phyloP scores from a whole-genome alignment of 2,888 invertebrate species.

The Onthophagus sagittarius region DNA sequence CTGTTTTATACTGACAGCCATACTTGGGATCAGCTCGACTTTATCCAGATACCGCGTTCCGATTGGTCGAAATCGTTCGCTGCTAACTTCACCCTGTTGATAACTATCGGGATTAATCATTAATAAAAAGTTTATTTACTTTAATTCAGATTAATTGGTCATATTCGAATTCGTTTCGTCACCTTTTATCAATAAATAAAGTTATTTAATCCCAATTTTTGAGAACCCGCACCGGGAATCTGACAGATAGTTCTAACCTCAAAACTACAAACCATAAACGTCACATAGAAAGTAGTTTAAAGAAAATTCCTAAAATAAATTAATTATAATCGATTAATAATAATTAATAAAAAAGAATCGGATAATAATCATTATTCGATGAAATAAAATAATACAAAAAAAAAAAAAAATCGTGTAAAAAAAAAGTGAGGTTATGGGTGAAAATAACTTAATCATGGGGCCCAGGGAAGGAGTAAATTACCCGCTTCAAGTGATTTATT shows the following conservation, averaged over 20 bases:
- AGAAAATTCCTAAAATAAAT: too few relatives aligned
- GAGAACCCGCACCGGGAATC: too few relatives aligned
- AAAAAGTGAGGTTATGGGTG: slow-evolving; percentile 33
- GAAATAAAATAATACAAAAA: too few relatives aligned
- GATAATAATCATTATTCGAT: too few relatives aligned
- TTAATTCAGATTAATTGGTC: not conserved
- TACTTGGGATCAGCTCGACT: slow-evolving; percentile 82
- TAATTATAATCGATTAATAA: too few relatives aligned
- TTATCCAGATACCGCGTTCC: slow-evolving; percentile 67
- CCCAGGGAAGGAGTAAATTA: slow-evolving; percentile 63
- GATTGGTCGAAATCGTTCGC: slow-evolving; percentile 55
- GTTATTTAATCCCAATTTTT: too few relatives aligned
- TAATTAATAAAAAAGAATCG: too few relatives aligned
- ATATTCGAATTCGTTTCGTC: not conserved
- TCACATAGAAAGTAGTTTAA: too few relatives aligned
- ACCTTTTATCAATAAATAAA: not conserved
- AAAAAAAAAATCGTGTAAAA: too few relatives aligned
- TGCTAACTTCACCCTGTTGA: not conserved
- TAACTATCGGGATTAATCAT: not conserved
- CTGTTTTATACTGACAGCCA: slow-evolving; percentile 98
- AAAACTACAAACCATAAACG: too few relatives aligned
- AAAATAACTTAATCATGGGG: slow-evolving; percentile 61
- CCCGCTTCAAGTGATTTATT: slow-evolving; percentile 81
- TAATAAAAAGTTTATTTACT: not conserved
- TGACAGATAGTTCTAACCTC: too few relatives aligned